Base-by-base conservation (phyloP, 2,797 vertebrate species). In the Lagocephalus sceleratus region DNA sequence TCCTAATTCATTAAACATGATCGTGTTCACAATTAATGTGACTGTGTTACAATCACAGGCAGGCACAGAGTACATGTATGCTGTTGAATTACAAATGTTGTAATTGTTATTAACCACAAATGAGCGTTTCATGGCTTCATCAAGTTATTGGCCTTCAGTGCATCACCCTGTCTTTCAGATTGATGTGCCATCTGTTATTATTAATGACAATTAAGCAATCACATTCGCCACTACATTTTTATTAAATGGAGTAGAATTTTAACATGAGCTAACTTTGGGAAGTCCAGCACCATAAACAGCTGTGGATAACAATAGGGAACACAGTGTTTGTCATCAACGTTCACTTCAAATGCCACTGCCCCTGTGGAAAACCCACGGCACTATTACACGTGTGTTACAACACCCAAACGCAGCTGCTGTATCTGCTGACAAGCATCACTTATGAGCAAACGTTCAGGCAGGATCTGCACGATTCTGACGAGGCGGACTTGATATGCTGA, bases 401-500 rank as follows among this genome's bases (percentile, higher is more conserved):
- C 59, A 63, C 55, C 53, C 39, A 21, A 59, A 57, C 21, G 51
- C 19, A 54, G 48, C 12, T 19, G 58, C 61, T 59, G 55, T 40
- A n/a, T 48, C 47, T 65, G 43, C 54, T 8, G 17, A 47, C 40
- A 43, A 15, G 47, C 58, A 76, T 63, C 14, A 56, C 66, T 72
- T 63, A 71, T 60, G 55, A 15, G 64, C 66, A 51, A 51, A 16
- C 49, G 21, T 50, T 47, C n/a, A 56, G 25, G 25, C 42, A 29
- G 50, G 8, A 59, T 65, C 21, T 69, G 53, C 54, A 49, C 44
- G 26, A 32, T 20, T 40, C 47, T 20, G 59, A 55, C 66, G 35
- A 0, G 6, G 21, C 39, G 25, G 57, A 68, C 40, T 3, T 72
- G 73, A 75, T 79, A 68, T 52, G 19, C 54, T 60, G 35, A 58